Percentiles rank a stretch among this genome's conserved stretches.
phyloP scores from a whole-genome alignment of 30 jellyfish, hydroid and myxozoan genomes.

The Rhopilema esculentum region DNA sequence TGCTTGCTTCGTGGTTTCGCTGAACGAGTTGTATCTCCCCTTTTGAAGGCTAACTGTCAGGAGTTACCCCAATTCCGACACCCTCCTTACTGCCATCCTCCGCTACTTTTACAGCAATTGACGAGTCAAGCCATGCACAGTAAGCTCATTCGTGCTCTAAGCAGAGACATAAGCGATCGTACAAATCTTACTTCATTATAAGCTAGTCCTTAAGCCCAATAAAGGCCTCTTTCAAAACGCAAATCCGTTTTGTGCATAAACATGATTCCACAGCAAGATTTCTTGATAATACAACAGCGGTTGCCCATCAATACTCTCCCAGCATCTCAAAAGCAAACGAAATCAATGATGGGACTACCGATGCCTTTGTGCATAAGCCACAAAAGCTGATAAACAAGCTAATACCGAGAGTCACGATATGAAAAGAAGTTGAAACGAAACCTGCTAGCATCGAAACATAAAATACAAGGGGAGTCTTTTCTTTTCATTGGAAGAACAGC shows the following conservation, averaged over 20 bases:
- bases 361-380: constrained; percentile 17
- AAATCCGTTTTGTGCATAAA: background rate
- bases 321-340: constrained; percentile 30
- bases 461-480: background rate
- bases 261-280: constrained; percentile 27
- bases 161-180: background rate
- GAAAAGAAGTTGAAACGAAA: background rate
- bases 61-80: too few species aligned
- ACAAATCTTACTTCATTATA: background rate
- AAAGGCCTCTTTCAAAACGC: background rate
- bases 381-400: constrained; percentile 30
- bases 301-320: constrained; percentile 31
- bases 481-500: background rate
- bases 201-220: background rate
- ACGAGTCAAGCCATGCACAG: background rate
- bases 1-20: too few species aligned
- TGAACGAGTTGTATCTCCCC: too few species aligned
- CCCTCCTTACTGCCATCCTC: too few species aligned
- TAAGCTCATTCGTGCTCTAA: background rate
- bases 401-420: background rate
- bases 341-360: constrained; percentile 7
- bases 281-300: constrained; percentile 28
- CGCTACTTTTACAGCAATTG: too few species aligned
- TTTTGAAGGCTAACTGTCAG: too few species aligned
- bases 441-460: background rate